Evolutionary conservation across 2,797 vertebrate species (phyloP).

Genomic region (Sarcophilus harrisii): DNA sequence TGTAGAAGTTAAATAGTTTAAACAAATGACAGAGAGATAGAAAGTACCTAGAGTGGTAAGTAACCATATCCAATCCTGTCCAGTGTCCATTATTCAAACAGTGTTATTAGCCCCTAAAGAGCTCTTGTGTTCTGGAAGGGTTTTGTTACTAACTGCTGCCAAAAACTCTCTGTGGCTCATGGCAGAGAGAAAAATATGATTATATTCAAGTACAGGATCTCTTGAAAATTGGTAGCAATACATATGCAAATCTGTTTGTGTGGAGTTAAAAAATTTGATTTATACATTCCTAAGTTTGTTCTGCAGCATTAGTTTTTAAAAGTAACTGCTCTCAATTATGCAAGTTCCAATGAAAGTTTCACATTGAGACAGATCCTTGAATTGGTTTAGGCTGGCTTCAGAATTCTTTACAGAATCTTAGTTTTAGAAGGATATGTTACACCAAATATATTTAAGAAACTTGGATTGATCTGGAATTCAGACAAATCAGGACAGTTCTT

Average conservation of each 20-base stretch:
- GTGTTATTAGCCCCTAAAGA: conserved; percentile 60
- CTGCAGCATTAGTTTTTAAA: not conserved
- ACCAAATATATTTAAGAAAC: conserved; percentile 29
- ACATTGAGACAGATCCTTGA: not conserved
- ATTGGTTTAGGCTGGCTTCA: not conserved
- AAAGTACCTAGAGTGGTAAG: conserved; percentile 60
- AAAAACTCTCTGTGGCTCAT: conserved; percentile 57
- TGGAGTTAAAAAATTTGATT: conserved; percentile 29
- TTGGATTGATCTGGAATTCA: conserved; percentile 25
- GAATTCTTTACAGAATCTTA: not conserved
- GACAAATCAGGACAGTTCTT: conserved; percentile 25
- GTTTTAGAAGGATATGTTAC: conserved; percentile 15
- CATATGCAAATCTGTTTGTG: conserved; percentile 32
- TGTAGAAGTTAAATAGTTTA: conserved; percentile 73
- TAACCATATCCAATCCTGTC: conserved; percentile 60
- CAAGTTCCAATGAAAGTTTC: not conserved
- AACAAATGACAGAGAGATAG: conserved; percentile 5
- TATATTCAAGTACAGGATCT: conserved; percentile 64
- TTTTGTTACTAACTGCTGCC: conserved; percentile 46
- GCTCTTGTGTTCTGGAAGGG: conserved; percentile 59
- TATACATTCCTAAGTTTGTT: conserved; percentile 39
- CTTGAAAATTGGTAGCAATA: conserved; percentile 64
- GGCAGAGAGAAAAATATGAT: conserved; percentile 49
- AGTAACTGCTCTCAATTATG: conserved; percentile 10
- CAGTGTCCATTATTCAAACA: conserved; percentile 59